A percentile compares a stretch with the other conserved stretches of the same genome.
phyloP scores from a whole-genome alignment of 2,113 vertebrate species.

The Microtus montanus region DNA sequence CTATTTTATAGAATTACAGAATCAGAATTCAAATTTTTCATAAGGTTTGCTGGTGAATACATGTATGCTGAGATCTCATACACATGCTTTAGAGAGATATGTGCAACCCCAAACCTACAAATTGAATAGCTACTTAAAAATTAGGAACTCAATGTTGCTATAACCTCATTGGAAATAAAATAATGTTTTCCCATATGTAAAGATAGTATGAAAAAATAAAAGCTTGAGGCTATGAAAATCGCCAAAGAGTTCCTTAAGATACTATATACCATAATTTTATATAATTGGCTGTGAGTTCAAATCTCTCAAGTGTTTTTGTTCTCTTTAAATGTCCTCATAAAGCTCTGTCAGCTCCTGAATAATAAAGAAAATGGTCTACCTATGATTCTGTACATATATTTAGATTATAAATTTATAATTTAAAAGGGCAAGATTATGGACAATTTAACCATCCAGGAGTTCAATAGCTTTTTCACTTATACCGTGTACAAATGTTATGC shows the following conservation, averaged over 20 bases:
- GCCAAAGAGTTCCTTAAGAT: not conserved
- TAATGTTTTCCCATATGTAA: not conserved
- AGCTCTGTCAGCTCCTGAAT: not conserved
- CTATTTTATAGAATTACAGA: not conserved
- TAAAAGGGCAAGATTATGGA: too few relatives aligned
- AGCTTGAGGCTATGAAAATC: not conserved
- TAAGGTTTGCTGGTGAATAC: not conserved
- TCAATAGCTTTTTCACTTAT: too few relatives aligned
- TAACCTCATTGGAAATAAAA: constrained; percentile 41
- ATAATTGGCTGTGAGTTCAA: constrained; percentile 31
- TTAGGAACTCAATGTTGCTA: not conserved
- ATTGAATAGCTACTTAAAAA: constrained; percentile 1
- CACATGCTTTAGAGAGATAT: not conserved
- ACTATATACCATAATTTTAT: not conserved
- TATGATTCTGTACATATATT: not conserved
- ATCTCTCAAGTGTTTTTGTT: not conserved
- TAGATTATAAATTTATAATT: not conserved
- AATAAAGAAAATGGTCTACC: not conserved
- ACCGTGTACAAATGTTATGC: too few relatives aligned
- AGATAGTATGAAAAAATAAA: not conserved
- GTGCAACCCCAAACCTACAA: not conserved
- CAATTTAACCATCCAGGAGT: too few relatives aligned
- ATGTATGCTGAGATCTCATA: not conserved
- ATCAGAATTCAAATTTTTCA: not conserved
- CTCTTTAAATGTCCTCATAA: not conserved